These are phyloP conservation scores for Pachliopta kotzebuea DNA, from an alignment of 2,888 invertebrate species.

Conservation along the genomic window DNA sequence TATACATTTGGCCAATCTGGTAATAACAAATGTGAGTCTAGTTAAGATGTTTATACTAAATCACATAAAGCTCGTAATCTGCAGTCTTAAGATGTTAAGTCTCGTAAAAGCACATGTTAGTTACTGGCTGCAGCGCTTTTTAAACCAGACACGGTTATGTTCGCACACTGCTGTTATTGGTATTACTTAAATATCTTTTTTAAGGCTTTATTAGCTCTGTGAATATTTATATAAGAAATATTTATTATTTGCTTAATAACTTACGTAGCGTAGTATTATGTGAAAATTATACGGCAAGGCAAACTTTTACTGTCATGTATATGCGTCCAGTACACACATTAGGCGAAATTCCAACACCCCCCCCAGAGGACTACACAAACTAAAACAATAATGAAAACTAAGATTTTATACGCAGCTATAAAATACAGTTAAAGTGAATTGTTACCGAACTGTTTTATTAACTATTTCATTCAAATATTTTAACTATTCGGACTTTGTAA, in stretches of 20 bases:
- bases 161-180: too few relatives aligned
- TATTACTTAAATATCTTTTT: too few relatives aligned
- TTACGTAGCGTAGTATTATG: neutral
- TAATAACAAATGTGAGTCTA: too few relatives aligned
- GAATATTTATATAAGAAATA: too few relatives aligned
- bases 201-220: too few relatives aligned
- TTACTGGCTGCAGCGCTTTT: too few relatives aligned
- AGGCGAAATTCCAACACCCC: neutral
- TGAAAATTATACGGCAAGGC: neutral
- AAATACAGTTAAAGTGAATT: neutral
- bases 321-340: neutral
- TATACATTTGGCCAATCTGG: too few relatives aligned
- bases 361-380: neutral
- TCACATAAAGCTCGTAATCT: too few relatives aligned
- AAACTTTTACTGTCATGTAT: neutral
- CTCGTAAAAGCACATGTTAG: too few relatives aligned
- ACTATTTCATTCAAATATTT: neutral
- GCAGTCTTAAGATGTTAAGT: too few relatives aligned
- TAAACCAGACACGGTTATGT: too few relatives aligned
- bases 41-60: too few relatives aligned
- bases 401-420: neutral
- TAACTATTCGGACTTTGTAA: neutral
- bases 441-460: neutral
- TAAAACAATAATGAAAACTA: neutral
- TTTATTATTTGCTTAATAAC: neutral